Evolutionary conservation across 2,888 invertebrate species (phyloP).

Genomic region (Brassicogethes aeneus): DNA sequence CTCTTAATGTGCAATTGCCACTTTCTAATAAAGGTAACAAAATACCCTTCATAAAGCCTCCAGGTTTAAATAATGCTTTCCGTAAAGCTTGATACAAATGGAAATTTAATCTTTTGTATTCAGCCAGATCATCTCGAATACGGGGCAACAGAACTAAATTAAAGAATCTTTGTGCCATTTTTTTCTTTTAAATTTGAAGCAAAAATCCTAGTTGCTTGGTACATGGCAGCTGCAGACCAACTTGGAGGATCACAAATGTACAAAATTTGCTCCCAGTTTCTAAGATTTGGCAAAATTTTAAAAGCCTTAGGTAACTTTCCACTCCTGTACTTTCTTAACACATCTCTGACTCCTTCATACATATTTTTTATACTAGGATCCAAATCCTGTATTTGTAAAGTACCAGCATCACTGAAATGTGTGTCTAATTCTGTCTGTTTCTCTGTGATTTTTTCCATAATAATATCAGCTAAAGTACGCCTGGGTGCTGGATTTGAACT

Average conservation of each 20-base stretch:
- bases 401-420: slow-evolving; percentile 72
- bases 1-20: slow-evolving; percentile 89
- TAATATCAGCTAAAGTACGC: slow-evolving; percentile 79
- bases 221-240: slow-evolving; percentile 98
- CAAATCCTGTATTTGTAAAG: slow-evolving; percentile 69
- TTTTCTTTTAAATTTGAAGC: slow-evolving; percentile 93
- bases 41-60: slow-evolving; percentile 94
- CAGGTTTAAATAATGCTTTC: slow-evolving; percentile 93
- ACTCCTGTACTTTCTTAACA: slow-evolving; percentile 82
- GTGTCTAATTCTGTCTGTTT: slow-evolving; percentile 84
- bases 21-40: slow-evolving; percentile 68
- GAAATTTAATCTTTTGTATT: slow-evolving; percentile 91
- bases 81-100: slow-evolving; percentile 91
- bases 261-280: slow-evolving; percentile 90
- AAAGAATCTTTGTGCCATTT: slow-evolving; percentile 93
- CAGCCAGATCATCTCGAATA: slow-evolving; percentile 88
- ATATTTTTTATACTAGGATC: slow-evolving; percentile 76
- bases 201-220: slow-evolving; percentile 90
- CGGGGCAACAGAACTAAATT: slow-evolving; percentile 88
- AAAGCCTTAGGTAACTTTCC: slow-evolving; percentile 98
- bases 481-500: slow-evolving; percentile 47
- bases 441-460: slow-evolving; percentile 86
- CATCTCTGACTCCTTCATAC: slow-evolving; percentile 85
- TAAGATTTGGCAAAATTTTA: slow-evolving; percentile 86
- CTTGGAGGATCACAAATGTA: slow-evolving; percentile 83